These are phyloP conservation scores for Sylvia borin DNA, from an alignment of 2,797 vertebrate genomes.

Conservation along the genomic window DNA sequence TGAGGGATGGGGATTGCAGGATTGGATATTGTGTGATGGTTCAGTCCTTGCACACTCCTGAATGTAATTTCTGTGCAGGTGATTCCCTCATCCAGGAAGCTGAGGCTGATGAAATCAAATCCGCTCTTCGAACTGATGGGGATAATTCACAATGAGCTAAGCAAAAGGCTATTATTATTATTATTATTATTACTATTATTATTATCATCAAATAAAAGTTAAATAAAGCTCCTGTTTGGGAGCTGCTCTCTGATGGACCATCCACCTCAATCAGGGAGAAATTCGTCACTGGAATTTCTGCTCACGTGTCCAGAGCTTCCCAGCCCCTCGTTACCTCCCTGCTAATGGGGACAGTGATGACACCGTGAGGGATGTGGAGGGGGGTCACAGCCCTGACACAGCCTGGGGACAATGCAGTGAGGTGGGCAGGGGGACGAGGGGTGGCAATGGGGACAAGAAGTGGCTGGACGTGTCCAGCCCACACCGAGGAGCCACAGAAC, in stretches of 20 bases:
- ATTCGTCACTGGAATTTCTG: background rate
- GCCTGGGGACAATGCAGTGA: fast-evolving
- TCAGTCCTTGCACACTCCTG: background rate
- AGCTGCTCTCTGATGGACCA: background rate
- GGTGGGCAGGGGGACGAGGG: background rate
- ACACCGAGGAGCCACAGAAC: fast-evolving
- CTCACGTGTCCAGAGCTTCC: background rate
- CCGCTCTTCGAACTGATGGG: background rate
- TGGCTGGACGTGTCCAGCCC: background rate
- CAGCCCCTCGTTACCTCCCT: background rate
- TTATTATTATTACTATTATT: background rate
- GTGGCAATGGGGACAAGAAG: fast-evolving
- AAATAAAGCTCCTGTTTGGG: background rate
- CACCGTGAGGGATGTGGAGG: fast-evolving
- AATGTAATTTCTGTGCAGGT: background rate
- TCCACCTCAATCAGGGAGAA: background rate
- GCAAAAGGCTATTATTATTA: conserved; percentile 17
- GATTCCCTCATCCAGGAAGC: background rate
- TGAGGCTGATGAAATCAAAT: background rate
- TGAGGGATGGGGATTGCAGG: too few species aligned
- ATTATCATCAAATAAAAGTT: background rate
- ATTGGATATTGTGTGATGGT: background rate
- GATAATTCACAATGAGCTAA: background rate
- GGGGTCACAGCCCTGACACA: background rate
- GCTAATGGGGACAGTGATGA: fast-evolving